Conservation (phyloP, 2,797 vertebrate genomes). For the Chaenodraco wilsoni region DNA sequence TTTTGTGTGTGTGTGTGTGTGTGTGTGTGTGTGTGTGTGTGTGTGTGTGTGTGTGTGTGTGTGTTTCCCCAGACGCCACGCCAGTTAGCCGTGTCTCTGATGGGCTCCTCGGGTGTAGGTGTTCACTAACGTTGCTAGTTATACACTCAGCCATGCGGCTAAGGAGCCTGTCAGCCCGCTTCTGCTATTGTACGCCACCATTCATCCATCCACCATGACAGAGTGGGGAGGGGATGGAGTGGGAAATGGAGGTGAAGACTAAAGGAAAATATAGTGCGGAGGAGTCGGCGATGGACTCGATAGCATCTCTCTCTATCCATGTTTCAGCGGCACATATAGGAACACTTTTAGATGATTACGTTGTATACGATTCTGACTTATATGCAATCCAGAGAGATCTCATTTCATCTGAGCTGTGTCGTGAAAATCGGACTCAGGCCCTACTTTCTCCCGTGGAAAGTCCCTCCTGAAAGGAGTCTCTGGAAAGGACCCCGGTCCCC, state of each 20-base stretch:
- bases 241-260: constrained; percentile 62
- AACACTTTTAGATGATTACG: constrained; percentile 72
- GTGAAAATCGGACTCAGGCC: constrained; percentile 19
- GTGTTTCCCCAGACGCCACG: constrained; percentile 35
- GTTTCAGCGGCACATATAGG: constrained; percentile 74
- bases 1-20: background rate
- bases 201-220: constrained; percentile 55
- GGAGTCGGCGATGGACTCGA: constrained; percentile 43
- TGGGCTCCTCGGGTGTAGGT: constrained; percentile 84
- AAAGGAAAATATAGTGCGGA: constrained; percentile 36
- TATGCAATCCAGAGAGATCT: constrained; percentile 39
- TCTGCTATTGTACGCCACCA: constrained; percentile 49
- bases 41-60: background rate
- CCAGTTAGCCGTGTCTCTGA: constrained; percentile 79
- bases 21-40: background rate
- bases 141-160: constrained; percentile 83
- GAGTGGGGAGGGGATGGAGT: constrained; percentile 55
- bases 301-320: constrained; percentile 57
- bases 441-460: constrained; percentile 18
- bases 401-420: constrained; percentile 55
- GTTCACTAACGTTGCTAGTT: constrained; percentile 85
- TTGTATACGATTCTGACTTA: constrained; percentile 59
- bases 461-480: constrained; percentile 83
- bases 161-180: constrained; percentile 77
- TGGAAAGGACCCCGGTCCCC: constrained; percentile 39